phyloP scores from a whole-genome alignment of 2,113 vertebrate genomes.

The Euleptes europaea region DNA sequence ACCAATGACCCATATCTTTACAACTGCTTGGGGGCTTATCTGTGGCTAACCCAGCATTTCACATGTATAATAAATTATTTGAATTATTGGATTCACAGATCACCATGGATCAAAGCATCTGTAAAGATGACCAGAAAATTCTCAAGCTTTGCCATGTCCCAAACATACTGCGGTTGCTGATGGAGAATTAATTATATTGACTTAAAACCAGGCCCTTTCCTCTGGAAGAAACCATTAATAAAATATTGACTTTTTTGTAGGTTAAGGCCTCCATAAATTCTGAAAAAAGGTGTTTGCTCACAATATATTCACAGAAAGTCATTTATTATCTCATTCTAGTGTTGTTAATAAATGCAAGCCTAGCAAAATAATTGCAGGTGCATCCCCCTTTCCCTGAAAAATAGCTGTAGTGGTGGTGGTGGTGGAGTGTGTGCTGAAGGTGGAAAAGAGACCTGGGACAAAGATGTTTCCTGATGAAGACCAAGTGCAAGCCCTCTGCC shows the following conservation, averaged over 20 bases:
- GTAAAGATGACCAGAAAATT: not conserved
- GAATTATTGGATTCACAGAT: not conserved
- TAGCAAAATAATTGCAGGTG: slow-evolving; percentile 5
- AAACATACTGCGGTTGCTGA: not conserved
- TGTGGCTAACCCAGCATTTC: not conserved
- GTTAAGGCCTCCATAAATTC: slow-evolving; percentile 36
- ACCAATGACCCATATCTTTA: not conserved
- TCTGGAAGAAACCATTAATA: slow-evolving; percentile 42
- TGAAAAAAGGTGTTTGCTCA: slow-evolving; percentile 1
- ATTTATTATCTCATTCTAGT: slow-evolving; percentile 35
- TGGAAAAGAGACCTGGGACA: not conserved
- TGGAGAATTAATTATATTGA: slow-evolving; percentile 38
- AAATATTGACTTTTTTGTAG: slow-evolving; percentile 54
- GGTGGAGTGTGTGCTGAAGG: not conserved
- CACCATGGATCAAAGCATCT: not conserved
- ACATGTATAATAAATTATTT: not conserved
- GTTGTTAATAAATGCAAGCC: slow-evolving; percentile 13
- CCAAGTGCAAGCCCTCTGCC: too few relatives aligned
- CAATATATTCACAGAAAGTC: slow-evolving; percentile 34
- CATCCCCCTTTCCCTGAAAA: not conserved
- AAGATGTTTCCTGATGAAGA: not conserved
- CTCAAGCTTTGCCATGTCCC: slow-evolving; percentile 12
- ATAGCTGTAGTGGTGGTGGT: too few relatives aligned
- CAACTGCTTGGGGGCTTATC: not conserved
- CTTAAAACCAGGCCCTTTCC: slow-evolving; percentile 29